A percentile compares a stretch with the other conserved stretches of the same genome.
Evolutionary conservation across 2,797 vertebrate genomes (phyloP).

Genomic region (Tamandua tetradactyla): DNA sequence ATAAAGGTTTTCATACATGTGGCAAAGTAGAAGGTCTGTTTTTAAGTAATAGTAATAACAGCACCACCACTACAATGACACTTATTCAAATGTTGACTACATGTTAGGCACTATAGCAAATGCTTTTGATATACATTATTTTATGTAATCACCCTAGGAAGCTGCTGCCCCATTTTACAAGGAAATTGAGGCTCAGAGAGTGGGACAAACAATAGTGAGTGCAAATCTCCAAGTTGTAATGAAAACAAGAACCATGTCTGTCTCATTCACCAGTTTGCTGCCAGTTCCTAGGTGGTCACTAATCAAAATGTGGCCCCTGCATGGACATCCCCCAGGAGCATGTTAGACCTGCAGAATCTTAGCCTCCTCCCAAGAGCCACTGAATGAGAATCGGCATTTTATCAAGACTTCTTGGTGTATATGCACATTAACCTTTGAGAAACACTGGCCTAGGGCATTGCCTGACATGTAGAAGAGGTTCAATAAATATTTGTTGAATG

Average conservation of each 20-base stretch:
- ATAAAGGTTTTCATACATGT: neutral
- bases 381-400: constrained; percentile 44
- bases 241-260: neutral
- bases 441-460: neutral
- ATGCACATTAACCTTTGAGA: neutral
- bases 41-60: neutral
- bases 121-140: neutral
- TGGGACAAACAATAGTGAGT: neutral
- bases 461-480: neutral
- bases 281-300: neutral
- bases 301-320: neutral
- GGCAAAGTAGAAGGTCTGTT: neutral
- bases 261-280: neutral
- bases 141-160: neutral
- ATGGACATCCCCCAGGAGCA: rapidly evolving
- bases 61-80: too few species aligned
- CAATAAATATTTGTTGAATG: neutral
- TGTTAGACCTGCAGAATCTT: neutral
- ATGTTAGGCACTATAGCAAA: neutral
- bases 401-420: neutral
- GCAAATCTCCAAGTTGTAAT: neutral
- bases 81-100: neutral
- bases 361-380: neutral
- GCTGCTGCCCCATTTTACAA: neutral
- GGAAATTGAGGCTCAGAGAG: constrained; percentile 3